Conservation (phyloP, 2,113 vertebrate genomes). For the Carollia perspicillata region DNA sequence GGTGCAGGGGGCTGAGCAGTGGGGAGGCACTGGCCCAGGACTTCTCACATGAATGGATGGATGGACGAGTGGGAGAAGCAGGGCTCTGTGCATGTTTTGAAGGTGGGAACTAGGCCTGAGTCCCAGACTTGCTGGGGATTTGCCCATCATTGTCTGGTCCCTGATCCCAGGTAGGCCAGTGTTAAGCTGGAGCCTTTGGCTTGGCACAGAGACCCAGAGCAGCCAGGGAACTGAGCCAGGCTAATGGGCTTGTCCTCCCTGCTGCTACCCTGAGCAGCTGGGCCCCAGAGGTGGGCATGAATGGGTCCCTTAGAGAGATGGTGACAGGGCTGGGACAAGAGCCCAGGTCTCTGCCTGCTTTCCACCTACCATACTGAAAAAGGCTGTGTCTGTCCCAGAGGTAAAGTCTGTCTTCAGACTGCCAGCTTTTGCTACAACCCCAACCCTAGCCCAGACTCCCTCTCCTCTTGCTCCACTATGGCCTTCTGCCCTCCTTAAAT, state of each 20-base stretch:
- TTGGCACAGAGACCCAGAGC: neutral
- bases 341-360: rapidly evolving
- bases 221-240: neutral
- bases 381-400: neutral
- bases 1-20: no score
- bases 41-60: neutral
- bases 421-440: neutral
- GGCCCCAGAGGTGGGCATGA: neutral
- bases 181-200: neutral
- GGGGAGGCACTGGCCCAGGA: neutral
- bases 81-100: neutral
- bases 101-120: neutral
- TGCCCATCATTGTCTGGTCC: neutral
- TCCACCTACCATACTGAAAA: neutral
- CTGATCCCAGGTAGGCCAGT: neutral
- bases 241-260: neutral
- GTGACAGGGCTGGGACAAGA: no score
- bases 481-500: neutral
- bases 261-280: neutral
- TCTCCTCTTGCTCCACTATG: neutral
- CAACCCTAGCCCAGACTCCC: no score
- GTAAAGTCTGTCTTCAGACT: neutral
- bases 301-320: neutral
- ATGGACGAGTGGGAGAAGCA: neutral
- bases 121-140: neutral